A percentile compares a stretch with the other conserved stretches of the same genome.
Conservation (phyloP, 1,140 invertebrate genomes). For the Brachionus paranguensis region DNA sequence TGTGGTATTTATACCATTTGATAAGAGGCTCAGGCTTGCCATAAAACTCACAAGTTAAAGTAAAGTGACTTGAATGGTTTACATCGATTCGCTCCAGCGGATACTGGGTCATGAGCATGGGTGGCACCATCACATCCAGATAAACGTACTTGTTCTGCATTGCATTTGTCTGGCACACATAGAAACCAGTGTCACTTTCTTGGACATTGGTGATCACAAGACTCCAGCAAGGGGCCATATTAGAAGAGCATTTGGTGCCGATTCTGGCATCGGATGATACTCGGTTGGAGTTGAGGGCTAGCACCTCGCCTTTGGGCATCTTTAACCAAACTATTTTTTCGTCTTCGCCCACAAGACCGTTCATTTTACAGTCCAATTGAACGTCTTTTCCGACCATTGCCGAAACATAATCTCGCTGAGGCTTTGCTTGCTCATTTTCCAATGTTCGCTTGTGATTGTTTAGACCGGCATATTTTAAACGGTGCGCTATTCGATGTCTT, state of each 20-base stretch:
- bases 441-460: neutral
- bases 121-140: constrained; percentile 32
- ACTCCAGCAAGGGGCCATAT: constrained; percentile 26
- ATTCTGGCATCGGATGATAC: neutral
- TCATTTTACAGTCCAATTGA: constrained; percentile 34
- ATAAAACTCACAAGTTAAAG: constrained; percentile 35
- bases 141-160: constrained; percentile 39
- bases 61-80: constrained; percentile 1
- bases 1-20: constrained; percentile 29
- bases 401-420: constrained; percentile 7
- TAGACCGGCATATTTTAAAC: neutral
- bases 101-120: constrained; percentile 7
- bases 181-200: constrained; percentile 34
- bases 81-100: constrained; percentile 22
- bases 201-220: neutral
- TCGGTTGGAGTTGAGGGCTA: constrained; percentile 25
- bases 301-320: constrained; percentile 38
- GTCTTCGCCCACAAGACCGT: neutral
- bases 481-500: neutral
- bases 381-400: neutral
- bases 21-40: constrained; percentile 33
- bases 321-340: constrained; percentile 34
- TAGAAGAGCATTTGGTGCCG: neutral
- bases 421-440: neutral
- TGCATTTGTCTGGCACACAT: constrained; percentile 33